Evolutionary conservation across 1,140 invertebrate genomes (phyloP).

Genomic region (Trachymyrmex cornetzi): DNA sequence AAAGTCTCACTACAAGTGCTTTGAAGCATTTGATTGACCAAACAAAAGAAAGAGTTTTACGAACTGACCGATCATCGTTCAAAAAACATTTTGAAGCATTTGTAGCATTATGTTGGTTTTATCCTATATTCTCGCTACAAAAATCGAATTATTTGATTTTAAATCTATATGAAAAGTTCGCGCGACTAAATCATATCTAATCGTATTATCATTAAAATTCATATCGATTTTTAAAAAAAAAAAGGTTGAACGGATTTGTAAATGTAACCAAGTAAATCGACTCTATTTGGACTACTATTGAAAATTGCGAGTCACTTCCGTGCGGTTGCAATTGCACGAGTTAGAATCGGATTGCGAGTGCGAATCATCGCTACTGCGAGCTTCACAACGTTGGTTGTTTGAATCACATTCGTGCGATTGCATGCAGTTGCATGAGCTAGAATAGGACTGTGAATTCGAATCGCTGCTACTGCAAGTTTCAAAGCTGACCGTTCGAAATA

Average conservation of each 20-base stretch:
- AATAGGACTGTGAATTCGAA: not conserved
- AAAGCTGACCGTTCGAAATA: constrained; percentile 5
- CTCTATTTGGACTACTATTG: not conserved
- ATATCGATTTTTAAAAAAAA: not conserved
- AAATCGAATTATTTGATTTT: not conserved
- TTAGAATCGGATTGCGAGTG: not conserved
- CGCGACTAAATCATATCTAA: not conserved
- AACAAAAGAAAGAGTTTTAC: too few relatives aligned
- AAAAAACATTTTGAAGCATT: too few relatives aligned
- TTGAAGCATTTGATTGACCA: too few relatives aligned
- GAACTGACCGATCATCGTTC: too few relatives aligned
- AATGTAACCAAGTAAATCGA: not conserved
- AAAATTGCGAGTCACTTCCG: not conserved
- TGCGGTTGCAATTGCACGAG: not conserved
- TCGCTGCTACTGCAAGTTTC: not conserved
- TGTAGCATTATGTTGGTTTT: too few relatives aligned
- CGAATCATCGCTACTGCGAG: not conserved
- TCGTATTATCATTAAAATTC: not conserved
- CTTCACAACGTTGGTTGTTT: not conserved
- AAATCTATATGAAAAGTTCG: not conserved
- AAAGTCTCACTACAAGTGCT: too few relatives aligned
- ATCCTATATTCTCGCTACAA: not conserved
- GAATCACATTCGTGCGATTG: not conserved
- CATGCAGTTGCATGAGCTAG: not conserved
- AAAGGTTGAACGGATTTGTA: too few relatives aligned